Conservation (phyloP, 2,888 invertebrate genomes). For the Cartodere bifasciata region DNA sequence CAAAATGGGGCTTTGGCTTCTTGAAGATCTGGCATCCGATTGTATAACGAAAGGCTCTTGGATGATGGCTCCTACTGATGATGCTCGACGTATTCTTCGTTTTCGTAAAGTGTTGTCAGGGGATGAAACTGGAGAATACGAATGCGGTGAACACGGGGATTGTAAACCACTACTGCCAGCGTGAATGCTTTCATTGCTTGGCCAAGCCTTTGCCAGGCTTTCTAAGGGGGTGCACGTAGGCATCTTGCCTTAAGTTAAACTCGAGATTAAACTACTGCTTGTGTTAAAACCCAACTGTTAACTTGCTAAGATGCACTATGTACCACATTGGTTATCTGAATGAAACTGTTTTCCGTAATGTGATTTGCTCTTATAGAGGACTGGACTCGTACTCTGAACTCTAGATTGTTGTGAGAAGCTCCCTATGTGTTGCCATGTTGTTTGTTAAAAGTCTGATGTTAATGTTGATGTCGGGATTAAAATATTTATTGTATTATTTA, state of each 20-base stretch:
- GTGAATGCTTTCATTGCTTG: slow-evolving; percentile 39
- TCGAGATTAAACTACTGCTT: too few species aligned
- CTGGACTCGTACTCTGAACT: too few species aligned
- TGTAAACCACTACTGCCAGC: slow-evolving; percentile 36
- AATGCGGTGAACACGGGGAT: slow-evolving; percentile 35
- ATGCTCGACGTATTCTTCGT: slow-evolving; percentile 35
- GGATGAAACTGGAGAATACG: slow-evolving; percentile 39
- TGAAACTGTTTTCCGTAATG: too few species aligned
- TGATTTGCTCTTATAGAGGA: too few species aligned
- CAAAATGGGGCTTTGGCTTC: slow-evolving; percentile 33
- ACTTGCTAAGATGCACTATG: background rate
- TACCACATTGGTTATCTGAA: too few species aligned
- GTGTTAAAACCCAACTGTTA: too few species aligned
- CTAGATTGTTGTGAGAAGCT: too few species aligned
- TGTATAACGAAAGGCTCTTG: slow-evolving; percentile 38
- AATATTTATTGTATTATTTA: too few species aligned
- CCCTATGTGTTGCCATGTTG: too few species aligned
- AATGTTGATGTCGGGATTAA: too few species aligned
- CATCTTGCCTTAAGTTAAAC: slow-evolving; percentile 36
- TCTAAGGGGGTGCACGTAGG: slow-evolving; percentile 57
- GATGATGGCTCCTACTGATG: slow-evolving; percentile 45
- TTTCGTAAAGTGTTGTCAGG: slow-evolving; percentile 40
- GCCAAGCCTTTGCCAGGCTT: slow-evolving; percentile 44
- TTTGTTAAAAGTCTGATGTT: too few species aligned
- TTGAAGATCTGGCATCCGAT: slow-evolving; percentile 42